Base-by-base conservation (phyloP, 2,888 invertebrate genomes). In the Dynastes grantii region DNA sequence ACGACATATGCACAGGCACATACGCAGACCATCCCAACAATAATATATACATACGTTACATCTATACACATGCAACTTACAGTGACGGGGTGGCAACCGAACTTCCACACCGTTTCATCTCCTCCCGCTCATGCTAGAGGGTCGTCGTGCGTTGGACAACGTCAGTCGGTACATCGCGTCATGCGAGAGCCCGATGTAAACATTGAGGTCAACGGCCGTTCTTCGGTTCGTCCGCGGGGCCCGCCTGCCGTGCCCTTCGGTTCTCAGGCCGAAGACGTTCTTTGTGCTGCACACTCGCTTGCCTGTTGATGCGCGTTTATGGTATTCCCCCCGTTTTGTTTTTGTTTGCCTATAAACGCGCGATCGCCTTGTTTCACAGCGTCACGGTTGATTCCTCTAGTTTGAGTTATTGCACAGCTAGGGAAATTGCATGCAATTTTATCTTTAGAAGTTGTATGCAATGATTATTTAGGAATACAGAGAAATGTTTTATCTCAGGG, bases 191-290 rank as follows among this genome's bases (percentile, higher is more conserved):
- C 32, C 71, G 78, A 78, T 73, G 78, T 78, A 78, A 78, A 78
- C 78, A 78, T 78, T 68, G 68, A 61, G 76, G 76, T 77, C 76
- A 77, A 77, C 45, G 76, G 68, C 68, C 77, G 77, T 77, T 68
- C 77, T 68, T 77, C 73, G 32, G 61, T 49, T 22, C 45, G 68
- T 68, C 22, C 61, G 64, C 64, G 55, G 55, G 45, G 37, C 55
- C 55, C 3, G 32, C 37, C 40, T 37, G 37, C 37, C 65, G 16
- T 40, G 32, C 71, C 71, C 76, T 55, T 64, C 76, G 76, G 32
- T 45, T 37, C 32, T 37, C 64, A 49, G 27, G 13, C 55, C 55
- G 16, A 53, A 55, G 65, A 53, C 65, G 65, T 65, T 76, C 76
- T 65, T 76, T 76, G 65, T 76, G 45, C 45, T 45, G 45, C 45